Evolutionary conservation across 2,888 invertebrate species (phyloP).

Genomic region (Epirrhoe tristata): DNA sequence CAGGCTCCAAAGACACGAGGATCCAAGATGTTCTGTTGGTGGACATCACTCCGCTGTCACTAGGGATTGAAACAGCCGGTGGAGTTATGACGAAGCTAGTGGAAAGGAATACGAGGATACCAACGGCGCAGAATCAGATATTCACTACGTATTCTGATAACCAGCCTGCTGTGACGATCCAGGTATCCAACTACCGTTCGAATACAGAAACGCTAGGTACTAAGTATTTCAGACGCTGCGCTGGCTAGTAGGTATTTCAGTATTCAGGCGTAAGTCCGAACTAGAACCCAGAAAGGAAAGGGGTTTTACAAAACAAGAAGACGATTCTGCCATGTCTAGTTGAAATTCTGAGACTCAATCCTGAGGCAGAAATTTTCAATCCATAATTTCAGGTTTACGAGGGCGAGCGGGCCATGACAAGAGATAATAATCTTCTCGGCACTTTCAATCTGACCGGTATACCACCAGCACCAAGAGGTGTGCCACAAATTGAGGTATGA

Average conservation of each 20-base stretch:
- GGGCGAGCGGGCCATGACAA: slow-evolving; percentile 95
- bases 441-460: slow-evolving; percentile 93
- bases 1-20: slow-evolving; percentile 87
- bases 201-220: no score
- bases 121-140: slow-evolving; percentile 91
- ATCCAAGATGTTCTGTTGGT: slow-evolving; percentile 94
- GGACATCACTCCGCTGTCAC: slow-evolving; percentile 91
- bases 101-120: slow-evolving; percentile 92
- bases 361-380: not conserved
- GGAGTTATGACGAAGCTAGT: slow-evolving; percentile 95
- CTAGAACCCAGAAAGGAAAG: no score
- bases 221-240: no score
- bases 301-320: no score
- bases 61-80: slow-evolving; percentile 93
- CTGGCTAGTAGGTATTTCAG: no score
- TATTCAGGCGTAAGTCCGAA: not conserved
- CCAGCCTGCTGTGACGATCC: slow-evolving; percentile 95
- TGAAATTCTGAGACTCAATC: no score
- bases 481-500: slow-evolving; percentile 88
- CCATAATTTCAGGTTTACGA: slow-evolving; percentile 87
- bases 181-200: slow-evolving; percentile 65
- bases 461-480: slow-evolving; percentile 93
- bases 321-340: no score
- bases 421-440: slow-evolving; percentile 94
- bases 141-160: slow-evolving; percentile 97